Base-by-base conservation (phyloP, 2,113 vertebrate species). In the Theristicus caerulescens region DNA sequence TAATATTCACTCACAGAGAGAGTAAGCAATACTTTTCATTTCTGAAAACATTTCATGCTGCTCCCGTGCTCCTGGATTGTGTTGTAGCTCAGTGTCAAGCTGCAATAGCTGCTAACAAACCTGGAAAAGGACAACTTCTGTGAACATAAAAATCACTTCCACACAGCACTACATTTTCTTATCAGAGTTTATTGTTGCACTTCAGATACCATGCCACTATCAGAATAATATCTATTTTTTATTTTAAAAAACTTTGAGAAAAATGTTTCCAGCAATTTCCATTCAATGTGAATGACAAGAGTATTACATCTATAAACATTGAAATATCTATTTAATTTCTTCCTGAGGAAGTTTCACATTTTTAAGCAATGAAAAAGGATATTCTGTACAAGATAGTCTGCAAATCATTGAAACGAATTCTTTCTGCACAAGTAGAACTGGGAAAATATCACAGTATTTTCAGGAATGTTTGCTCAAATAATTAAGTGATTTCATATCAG, bases 211-310 rank as follows among this genome's bases (percentile, higher is more conserved):
- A 98, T 98, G 98, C 98, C 92, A 97, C 97, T 96, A 96, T 97
- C 86, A 97, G 97, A 98, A 97, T 98, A 97, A 97, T 97, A 97
- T 93, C 92, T 97, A 98, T 95, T 85, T 97, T 97, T 97, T 91
- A 93, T 95, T 91, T 82, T 94, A 86, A 98, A 98, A 97, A 97
- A 95, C 76, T 90, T 94, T 57, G 89, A 97, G 95, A 97, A 98
- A 98, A 97, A 97, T 94, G 92, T 98, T 98, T 98, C 95, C 96
- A 98, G 91, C 94, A 97, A 97, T 98, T 97, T 98, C 98, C 98
- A 98, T 98, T 98, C 98, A 98, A 98, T 98, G 95, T 98, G 98
- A 98, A 98, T 98, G 98, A 98, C 96, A 97, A 97, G 94, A 97
- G 93, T 97, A 97, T 96, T 97, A 98, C 94, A 97, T 95, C 96